Evolutionary conservation across 1,140 invertebrate species (phyloP), one percentile per base, ranked within the genome.

Genomic region (Tetragnatha versicolor): DNA sequence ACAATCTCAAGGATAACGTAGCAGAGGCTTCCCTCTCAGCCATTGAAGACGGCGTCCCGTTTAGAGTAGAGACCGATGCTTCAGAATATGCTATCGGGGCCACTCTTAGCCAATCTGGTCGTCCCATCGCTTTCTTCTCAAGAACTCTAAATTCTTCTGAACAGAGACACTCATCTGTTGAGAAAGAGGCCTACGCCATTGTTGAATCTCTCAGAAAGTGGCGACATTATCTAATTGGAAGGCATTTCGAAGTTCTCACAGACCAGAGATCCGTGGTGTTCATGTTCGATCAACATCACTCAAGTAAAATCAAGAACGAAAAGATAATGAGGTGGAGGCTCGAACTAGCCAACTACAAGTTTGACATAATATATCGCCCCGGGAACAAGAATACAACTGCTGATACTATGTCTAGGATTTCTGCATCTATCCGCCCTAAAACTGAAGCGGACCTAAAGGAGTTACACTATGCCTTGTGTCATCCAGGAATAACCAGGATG

Each of bases 401-500:
- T 1, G 79, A 81, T 47, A 35, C 45, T 22, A 7, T 81, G 14
- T 80, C 33, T 3, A 51, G 63, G 25, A 29, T 77, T 25, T 22
- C 0, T 42, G 29, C 14, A 37, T 29, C 76, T 17, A 27, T 35
- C 20, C 20, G 33, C 29, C 4, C 5, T 17, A n/a, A n/a, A n/a
- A 9, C 29, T 25, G 20, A 39, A 4, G 20, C 12, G 33, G 25
- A 35, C 31, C 31, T 63, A 17, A 63, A 31, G 12, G 68, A 53
- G 6, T 37, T 83, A 3, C 81, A 84, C 61, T 27, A 78, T 27
- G 42, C 60, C 33, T 31, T 83, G 42, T 82, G 82, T 63, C 82
- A 84, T 58, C 82, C 81, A 20, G 83, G 81, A 14, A 55, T 82
- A 20, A 82, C 81, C 33, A 42, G 81, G 27, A 80, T 84, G 68